Conservation (phyloP, 2,113 vertebrate species). For the Anarhynchus alexandrinus region DNA sequence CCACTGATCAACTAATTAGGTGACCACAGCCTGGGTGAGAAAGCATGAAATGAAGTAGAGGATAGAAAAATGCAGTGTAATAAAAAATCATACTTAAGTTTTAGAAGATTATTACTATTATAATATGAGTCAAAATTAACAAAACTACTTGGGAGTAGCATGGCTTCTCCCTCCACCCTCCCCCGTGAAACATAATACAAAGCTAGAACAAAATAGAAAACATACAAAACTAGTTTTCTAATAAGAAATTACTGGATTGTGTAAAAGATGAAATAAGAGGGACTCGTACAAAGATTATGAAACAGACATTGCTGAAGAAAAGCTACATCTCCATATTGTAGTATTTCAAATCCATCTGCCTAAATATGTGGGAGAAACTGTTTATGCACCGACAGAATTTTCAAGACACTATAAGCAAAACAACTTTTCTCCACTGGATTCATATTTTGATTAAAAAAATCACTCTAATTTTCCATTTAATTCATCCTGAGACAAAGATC, state of each 20-base stretch:
- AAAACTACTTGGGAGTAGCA: neutral
- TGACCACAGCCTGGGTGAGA: neutral
- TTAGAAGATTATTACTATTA: neutral
- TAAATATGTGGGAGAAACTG: neutral
- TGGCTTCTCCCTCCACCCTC: neutral
- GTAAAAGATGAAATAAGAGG: neutral
- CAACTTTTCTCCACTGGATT: neutral
- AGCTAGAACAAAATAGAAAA: neutral
- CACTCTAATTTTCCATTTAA: neutral
- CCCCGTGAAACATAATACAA: neutral
- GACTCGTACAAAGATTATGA: neutral
- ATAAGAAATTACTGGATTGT: neutral
- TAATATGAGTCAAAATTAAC: neutral
- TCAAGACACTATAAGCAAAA: neutral
- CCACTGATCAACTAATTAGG: neutral
- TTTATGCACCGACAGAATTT: neutral
- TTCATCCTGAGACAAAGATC: neutral
- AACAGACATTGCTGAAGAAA: neutral
- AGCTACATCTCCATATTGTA: neutral
- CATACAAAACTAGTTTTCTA: neutral
- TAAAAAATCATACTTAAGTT: neutral
- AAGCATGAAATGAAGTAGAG: neutral
- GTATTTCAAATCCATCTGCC: neutral
- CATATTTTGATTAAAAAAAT: neutral
- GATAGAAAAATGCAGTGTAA: neutral